Conservation (phyloP, 2,888 invertebrate genomes). For the Drosophila histrio region DNA sequence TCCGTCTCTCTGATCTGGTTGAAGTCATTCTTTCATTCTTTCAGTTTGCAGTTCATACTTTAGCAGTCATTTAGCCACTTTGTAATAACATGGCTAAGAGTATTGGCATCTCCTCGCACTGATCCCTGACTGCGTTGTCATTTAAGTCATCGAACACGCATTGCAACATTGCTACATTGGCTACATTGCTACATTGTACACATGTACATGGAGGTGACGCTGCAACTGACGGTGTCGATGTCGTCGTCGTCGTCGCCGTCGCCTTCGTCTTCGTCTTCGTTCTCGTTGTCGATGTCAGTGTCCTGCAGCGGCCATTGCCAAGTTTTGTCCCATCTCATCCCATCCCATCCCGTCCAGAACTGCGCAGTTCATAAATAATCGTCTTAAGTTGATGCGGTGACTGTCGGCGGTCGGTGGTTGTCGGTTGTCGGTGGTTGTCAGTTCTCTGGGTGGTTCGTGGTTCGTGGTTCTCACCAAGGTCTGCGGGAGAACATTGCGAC, state of each 20-base stretch:
- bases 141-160: slow-evolving; percentile 83
- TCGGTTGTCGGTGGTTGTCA: background rate
- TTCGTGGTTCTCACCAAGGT: slow-evolving; percentile 41
- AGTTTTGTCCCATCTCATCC: background rate
- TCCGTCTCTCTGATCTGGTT: background rate
- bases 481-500: slow-evolving; percentile 47
- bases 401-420: slow-evolving; percentile 44
- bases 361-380: slow-evolving; percentile 79
- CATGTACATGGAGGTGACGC: slow-evolving; percentile 1
- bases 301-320: slow-evolving; percentile 70
- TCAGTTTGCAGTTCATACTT: slow-evolving; percentile 9
- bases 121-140: slow-evolving; percentile 57
- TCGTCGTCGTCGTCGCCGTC: background rate
- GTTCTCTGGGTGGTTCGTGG: slow-evolving; percentile 52
- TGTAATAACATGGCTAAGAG: slow-evolving; percentile 78
- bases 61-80: slow-evolving; percentile 69
- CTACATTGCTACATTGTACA: slow-evolving; percentile 66
- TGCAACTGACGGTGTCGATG: slow-evolving; percentile 40
- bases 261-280: slow-evolving; percentile 22
- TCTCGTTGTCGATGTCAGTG: slow-evolving; percentile 63
- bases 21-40: background rate
- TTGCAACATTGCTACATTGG: slow-evolving; percentile 78
- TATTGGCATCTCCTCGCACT: slow-evolving; percentile 39
- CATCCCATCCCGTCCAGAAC: background rate
- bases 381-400: slow-evolving; percentile 74